These are phyloP conservation scores for Phyllostomus hastatus DNA, from an alignment of 2,113 vertebrate species.

Conservation along the genomic window DNA sequence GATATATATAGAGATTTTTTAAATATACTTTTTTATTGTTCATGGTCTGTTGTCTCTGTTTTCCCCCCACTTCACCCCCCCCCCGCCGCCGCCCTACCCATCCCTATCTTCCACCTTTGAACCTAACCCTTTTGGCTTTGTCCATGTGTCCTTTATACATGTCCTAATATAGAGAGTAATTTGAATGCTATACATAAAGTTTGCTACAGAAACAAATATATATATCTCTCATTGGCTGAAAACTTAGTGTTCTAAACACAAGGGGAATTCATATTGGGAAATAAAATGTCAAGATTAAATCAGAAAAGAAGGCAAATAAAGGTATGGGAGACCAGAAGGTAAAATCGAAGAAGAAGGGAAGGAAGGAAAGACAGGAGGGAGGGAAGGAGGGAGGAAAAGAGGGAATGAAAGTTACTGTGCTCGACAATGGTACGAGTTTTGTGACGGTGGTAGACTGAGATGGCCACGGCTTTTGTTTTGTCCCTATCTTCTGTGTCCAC, in stretches of 20 bases:
- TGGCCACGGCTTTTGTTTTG: accelerated
- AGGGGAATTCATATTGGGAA: not conserved
- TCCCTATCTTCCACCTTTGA: too few relatives aligned
- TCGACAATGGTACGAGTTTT: not conserved
- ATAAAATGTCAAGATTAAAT: not conserved
- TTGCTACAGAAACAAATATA: not conserved
- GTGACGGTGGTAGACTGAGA: not conserved
- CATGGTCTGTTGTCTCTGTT: too few relatives aligned
- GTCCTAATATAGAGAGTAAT: not conserved
- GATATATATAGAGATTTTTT: not conserved
- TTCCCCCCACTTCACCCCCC: too few relatives aligned
- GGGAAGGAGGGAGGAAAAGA: not conserved
- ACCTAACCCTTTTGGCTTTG: too few relatives aligned
- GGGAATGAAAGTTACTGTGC: not conserved
- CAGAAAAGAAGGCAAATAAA: not conserved
- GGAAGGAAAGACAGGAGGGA: not conserved
- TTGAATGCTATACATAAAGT: not conserved
- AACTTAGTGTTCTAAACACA: not conserved
- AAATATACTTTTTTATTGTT: too few relatives aligned
- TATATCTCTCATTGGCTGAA: not conserved
- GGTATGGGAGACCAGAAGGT: not conserved
- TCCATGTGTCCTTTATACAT: too few relatives aligned
- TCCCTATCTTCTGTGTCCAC: not conserved
- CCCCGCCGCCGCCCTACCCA: too few relatives aligned
- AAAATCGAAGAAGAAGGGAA: not conserved